These are phyloP conservation scores for Tauraco erythrolophus DNA, from an alignment of 2,113 vertebrate species.

Conservation along the genomic window DNA sequence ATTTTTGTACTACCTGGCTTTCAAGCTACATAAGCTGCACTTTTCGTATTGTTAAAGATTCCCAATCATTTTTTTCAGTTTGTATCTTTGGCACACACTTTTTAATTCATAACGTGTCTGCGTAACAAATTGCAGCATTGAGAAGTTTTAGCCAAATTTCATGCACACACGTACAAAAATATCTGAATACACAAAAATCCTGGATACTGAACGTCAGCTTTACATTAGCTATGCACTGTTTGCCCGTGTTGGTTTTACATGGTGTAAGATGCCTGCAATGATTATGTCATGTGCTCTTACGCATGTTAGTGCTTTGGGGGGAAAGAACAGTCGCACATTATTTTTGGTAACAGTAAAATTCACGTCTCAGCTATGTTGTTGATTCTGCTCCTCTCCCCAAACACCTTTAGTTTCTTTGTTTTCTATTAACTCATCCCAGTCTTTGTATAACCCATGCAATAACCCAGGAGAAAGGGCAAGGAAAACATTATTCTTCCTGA, in stretches of 20 bases:
- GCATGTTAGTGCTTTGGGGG: constrained; percentile 1
- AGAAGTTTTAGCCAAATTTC: constrained; percentile 17
- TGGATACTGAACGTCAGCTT: background rate
- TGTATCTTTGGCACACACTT: background rate
- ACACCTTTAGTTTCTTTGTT: constrained; percentile 66
- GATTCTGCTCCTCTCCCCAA: background rate
- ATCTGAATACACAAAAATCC: background rate
- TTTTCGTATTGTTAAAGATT: background rate
- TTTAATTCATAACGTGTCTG: background rate
- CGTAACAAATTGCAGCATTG: background rate
- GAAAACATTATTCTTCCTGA: constrained; percentile 77
- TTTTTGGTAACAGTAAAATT: constrained; percentile 38
- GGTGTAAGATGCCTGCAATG: background rate
- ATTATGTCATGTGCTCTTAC: background rate
- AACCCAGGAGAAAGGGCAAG: constrained; percentile 75
- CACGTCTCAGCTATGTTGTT: background rate
- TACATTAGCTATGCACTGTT: background rate
- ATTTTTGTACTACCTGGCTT: background rate
- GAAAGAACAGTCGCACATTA: background rate
- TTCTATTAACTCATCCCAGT: constrained; percentile 66
- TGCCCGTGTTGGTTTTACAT: background rate
- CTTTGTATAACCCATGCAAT: constrained; percentile 68
- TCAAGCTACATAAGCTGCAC: background rate
- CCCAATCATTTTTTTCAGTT: background rate
- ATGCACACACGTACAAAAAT: background rate